A percentile compares a stretch with the other conserved stretches of the same genome.
Evolutionary conservation across 2,888 invertebrate genomes (phyloP).

Genomic region (Latrodectus hesperus): DNA sequence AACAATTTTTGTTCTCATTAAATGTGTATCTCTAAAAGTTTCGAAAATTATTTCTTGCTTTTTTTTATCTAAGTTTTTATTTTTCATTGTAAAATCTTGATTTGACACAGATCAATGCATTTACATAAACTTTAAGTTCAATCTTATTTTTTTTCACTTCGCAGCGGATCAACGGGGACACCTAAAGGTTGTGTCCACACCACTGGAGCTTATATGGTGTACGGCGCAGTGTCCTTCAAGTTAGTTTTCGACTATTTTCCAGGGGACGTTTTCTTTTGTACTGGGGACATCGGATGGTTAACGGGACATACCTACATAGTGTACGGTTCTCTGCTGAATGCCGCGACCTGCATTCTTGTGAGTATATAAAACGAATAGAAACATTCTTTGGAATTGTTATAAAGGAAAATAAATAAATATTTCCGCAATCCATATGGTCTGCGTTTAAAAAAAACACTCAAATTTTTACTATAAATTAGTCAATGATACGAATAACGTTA

Average conservation of each 20-base stretch:
- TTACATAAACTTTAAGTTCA: not conserved
- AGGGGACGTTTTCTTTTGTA: constrained; percentile 84
- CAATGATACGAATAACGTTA: too few relatives aligned
- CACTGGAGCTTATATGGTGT: constrained; percentile 94
- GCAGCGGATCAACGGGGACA: constrained; percentile 93
- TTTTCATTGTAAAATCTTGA: too few relatives aligned
- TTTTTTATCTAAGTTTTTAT: too few relatives aligned
- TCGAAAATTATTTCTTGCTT: too few relatives aligned
- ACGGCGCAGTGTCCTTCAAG: constrained; percentile 94
- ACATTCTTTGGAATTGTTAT: too few relatives aligned
- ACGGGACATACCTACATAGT: constrained; percentile 93
- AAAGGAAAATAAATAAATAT: too few relatives aligned
- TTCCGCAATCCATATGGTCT: too few relatives aligned
- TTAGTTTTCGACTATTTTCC: constrained; percentile 88
- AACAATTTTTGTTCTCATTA: too few relatives aligned
- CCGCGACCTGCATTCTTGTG: constrained; percentile 94
- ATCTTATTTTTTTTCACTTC: constrained; percentile 41
- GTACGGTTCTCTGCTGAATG: constrained; percentile 95
- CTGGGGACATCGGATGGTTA: constrained; percentile 91
- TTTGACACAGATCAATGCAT: not conserved
- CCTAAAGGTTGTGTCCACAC: constrained; percentile 99
- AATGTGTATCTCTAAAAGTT: too few relatives aligned
- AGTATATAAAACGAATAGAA: constrained; percentile 73
- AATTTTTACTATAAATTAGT: too few relatives aligned
- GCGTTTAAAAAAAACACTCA: too few relatives aligned